Evolutionary conservation across 2,797 vertebrate genomes (phyloP).

Genomic region (Melanotaenia boesemani): DNA sequence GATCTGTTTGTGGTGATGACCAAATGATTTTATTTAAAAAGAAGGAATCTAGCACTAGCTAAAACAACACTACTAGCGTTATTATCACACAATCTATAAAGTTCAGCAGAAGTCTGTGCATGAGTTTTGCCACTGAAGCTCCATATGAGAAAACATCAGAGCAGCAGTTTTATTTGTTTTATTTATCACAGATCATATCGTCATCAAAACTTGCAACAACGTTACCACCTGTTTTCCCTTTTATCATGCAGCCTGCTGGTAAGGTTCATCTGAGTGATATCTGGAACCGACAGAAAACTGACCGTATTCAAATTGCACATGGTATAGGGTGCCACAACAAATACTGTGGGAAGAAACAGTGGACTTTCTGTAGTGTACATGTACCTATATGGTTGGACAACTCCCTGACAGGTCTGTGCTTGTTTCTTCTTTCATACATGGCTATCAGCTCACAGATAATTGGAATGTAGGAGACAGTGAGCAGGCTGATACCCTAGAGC

Average conservation of each 20-base stretch:
- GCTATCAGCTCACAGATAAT: slow-evolving; percentile 54
- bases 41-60: too few relatives aligned
- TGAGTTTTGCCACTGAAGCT: too few relatives aligned
- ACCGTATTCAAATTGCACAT: slow-evolving; percentile 28
- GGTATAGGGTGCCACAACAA: not conserved
- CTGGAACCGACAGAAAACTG: slow-evolving; percentile 53
- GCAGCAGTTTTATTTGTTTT: too few relatives aligned
- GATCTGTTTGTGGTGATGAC: too few relatives aligned
- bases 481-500: slow-evolving; percentile 48
- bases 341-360: slow-evolving; percentile 11
- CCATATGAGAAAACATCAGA: too few relatives aligned
- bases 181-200: too few relatives aligned
- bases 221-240: too few relatives aligned
- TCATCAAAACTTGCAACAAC: too few relatives aligned
- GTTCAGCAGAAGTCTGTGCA: too few relatives aligned
- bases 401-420: slow-evolving; percentile 29
- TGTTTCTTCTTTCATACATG: slow-evolving; percentile 47
- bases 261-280: slow-evolving; percentile 71
- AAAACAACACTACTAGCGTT: too few relatives aligned
- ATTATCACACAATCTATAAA: too few relatives aligned
- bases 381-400: slow-evolving; percentile 4
- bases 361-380: slow-evolving; percentile 7
- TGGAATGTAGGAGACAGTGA: slow-evolving; percentile 46
- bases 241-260: slow-evolving; percentile 14
- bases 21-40: too few relatives aligned